These are phyloP conservation scores for Mormyrops attenuatus DNA, from an alignment of 2,797 vertebrate species.

Conservation along the genomic window DNA sequence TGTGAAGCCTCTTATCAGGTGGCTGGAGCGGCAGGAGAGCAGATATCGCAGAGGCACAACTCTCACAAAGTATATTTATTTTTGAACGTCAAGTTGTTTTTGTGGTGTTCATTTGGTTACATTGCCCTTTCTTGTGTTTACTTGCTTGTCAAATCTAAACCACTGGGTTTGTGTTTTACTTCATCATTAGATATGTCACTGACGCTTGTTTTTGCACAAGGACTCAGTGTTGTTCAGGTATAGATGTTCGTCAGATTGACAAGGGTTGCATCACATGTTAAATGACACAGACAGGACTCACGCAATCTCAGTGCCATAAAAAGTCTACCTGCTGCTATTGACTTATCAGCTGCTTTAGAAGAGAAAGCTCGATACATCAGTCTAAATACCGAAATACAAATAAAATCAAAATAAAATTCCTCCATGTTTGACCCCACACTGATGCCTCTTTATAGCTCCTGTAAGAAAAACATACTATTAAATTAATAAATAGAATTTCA, in stretches of 20 bases:
- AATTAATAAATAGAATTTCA: background rate
- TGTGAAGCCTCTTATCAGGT: background rate
- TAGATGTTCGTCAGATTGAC: background rate
- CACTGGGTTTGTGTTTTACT: background rate
- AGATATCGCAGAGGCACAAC: background rate
- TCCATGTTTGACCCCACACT: background rate
- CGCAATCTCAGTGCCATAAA: background rate
- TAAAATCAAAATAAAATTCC: background rate
- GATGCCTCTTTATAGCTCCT: background rate
- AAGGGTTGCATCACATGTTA: background rate
- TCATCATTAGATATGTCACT: background rate
- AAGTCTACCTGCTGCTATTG: background rate
- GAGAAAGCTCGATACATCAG: background rate
- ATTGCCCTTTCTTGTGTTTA: background rate
- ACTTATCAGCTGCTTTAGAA: background rate
- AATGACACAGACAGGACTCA: background rate
- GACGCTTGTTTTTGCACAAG: background rate
- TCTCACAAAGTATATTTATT: background rate
- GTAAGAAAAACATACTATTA: background rate
- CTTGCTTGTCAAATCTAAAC: background rate
- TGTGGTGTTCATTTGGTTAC: background rate
- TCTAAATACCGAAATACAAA: background rate
- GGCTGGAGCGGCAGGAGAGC: background rate
- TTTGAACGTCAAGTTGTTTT: background rate
- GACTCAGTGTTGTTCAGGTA: background rate